Evolutionary conservation across 2,797 vertebrate genomes (phyloP), one percentile per base, ranked within the genome.

Genomic region (Myripristis jacobus): DNA sequence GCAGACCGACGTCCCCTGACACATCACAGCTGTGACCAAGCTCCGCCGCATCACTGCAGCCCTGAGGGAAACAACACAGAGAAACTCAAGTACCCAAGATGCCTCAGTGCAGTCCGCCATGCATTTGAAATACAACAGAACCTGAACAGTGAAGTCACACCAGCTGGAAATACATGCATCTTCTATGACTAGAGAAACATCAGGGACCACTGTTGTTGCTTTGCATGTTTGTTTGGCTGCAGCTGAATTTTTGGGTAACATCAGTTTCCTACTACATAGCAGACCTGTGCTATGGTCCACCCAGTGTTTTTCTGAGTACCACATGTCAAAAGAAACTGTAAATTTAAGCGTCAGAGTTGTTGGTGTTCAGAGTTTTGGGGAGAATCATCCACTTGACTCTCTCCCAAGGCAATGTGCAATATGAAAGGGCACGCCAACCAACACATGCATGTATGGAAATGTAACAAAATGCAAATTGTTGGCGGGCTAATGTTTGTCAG

Each of bases 11-110:
- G 0, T 89, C 90, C 34, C 73, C 84, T 1, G 87, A 54, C 0
- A 78, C 57, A 0, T 91, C 89, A 18, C 97, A 98, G 82, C 93
- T 90, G 60, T 90, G 84, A 0, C 90, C 79, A 0, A 87, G 85
- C 86, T 97, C 96, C 0, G 89, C 92, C 0, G 84, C 94, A 0
- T 97, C 96, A 16, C 86, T 92, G 87, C 97, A 98, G 0, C 54
- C 84, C 87, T 93, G 73, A 73, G 13, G 38, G 63, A 61, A 46
- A 21, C 9, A 68, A 0, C 24, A 54, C 29, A 46, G 0, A 57
- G 0, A 59, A 4, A 25, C 1, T 34, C 4, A 12, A 0, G 53
- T 18, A 75, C 9, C 3, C 12, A 36, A 2, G 47, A 3, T 44
- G 7, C 47, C 1, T 12, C 2, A 16, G 48, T 12, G 4, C 9